phyloP scores from a whole-genome alignment of 2,113 vertebrate genomes.

The Malurus elegans region DNA sequence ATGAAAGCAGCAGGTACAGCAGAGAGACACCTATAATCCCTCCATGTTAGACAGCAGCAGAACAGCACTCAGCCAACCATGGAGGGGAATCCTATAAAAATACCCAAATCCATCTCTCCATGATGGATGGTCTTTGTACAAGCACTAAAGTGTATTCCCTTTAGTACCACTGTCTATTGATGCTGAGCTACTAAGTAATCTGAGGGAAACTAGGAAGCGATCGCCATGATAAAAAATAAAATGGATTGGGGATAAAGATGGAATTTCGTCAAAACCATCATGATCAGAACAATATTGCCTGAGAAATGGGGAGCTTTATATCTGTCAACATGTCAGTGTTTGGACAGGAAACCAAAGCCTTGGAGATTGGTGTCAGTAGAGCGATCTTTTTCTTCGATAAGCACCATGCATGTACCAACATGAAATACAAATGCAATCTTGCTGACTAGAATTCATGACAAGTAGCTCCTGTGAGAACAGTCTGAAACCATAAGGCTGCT shows the following conservation, averaged over 20 bases:
- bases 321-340: conserved; percentile 49
- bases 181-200: conserved; percentile 63
- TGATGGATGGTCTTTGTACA: conserved; percentile 62
- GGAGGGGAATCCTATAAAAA: conserved; percentile 57
- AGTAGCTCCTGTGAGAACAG: conserved; percentile 49
- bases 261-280: conserved; percentile 61
- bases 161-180: conserved; percentile 66
- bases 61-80: conserved; percentile 60
- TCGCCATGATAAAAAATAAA: conserved; percentile 58
- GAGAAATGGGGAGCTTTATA: conserved; percentile 52
- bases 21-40: conserved; percentile 58
- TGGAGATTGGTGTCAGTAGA: conserved; percentile 56
- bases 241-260: conserved; percentile 54
- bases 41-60: conserved; percentile 47
- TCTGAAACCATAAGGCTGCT: neutral
- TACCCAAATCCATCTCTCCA: conserved; percentile 57
- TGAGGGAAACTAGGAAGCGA: conserved; percentile 59
- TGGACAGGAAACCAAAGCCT: conserved; percentile 58
- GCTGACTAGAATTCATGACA: conserved; percentile 44
- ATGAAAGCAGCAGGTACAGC: conserved; percentile 43
- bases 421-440: conserved; percentile 49
- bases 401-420: conserved; percentile 44
- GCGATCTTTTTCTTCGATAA: conserved; percentile 57
- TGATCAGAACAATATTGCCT: conserved; percentile 58
- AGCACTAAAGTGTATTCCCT: conserved; percentile 67